These are phyloP conservation scores for Calliopsis andreniformis DNA, from an alignment of 1,140 invertebrate genomes.

Conservation along the genomic window DNA sequence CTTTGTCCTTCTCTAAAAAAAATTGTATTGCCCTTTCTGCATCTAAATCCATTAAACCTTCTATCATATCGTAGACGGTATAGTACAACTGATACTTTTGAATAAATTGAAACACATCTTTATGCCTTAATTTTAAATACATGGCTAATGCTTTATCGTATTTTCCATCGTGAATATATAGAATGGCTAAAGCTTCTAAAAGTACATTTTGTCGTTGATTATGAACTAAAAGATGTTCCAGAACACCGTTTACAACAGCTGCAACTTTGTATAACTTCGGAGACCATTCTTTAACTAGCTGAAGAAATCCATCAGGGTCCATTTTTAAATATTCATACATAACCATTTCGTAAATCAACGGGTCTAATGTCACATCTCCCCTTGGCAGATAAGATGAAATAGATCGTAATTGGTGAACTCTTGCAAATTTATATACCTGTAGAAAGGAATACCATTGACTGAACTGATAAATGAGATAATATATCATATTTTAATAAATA, in stretches of 20 bases:
- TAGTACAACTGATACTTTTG: constrained; percentile 90
- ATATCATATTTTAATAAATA: not conserved
- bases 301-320: constrained; percentile 92
- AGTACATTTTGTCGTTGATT: constrained; percentile 87
- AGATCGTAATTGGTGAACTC: constrained; percentile 90
- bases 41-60: constrained; percentile 95
- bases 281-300: constrained; percentile 94
- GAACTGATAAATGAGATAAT: not conserved
- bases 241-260: constrained; percentile 92
- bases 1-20: constrained; percentile 90
- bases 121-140: constrained; percentile 93
- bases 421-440: constrained; percentile 92
- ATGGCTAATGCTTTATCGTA: constrained; percentile 96
- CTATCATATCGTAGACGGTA: constrained; percentile 92
- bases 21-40: constrained; percentile 91
- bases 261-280: constrained; percentile 92
- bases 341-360: constrained; percentile 97
- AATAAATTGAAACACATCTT: constrained; percentile 94
- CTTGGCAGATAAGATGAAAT: constrained; percentile 93
- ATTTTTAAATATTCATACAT: constrained; percentile 95
- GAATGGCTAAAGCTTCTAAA: constrained; percentile 93
- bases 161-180: constrained; percentile 94
- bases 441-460: constrained; percentile 24
- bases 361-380: constrained; percentile 87
- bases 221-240: constrained; percentile 87